Evolutionary conservation across 2,888 invertebrate species (phyloP).

Genomic region (Ptilodon capucinus): DNA sequence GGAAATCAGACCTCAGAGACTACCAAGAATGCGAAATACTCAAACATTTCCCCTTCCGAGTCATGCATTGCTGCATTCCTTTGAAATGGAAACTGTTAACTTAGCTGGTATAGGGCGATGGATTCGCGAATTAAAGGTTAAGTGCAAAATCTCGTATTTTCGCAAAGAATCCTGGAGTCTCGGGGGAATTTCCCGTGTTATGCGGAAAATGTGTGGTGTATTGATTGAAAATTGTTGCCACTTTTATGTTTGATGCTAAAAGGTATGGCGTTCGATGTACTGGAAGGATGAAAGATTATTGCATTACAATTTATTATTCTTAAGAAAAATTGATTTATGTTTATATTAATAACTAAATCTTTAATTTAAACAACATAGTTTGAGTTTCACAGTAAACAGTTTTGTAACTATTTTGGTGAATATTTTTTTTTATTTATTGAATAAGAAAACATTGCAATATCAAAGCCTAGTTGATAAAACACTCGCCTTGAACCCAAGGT

Average conservation of each 20-base stretch:
- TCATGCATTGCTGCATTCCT: neutral
- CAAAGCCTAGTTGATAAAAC: no score
- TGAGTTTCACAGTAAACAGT: no score
- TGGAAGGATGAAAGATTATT: no score
- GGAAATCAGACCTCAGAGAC: conserved; percentile 26
- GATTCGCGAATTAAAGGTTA: conserved; percentile 6
- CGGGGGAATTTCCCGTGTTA: conserved; percentile 36
- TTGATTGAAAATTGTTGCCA: conserved; percentile 46
- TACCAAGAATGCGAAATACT: conserved; percentile 16
- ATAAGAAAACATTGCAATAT: no score
- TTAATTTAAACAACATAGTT: no score
- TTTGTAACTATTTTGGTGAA: no score
- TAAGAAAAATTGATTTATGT: no score
- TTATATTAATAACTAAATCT: no score
- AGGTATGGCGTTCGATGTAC: conserved; percentile 17
- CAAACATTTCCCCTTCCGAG: neutral
- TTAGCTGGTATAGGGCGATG: conserved; percentile 15
- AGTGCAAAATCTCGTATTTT: conserved; percentile 11
- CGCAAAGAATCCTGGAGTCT: conserved; percentile 8
- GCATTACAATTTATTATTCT: no score
- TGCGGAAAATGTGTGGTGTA: conserved; percentile 46
- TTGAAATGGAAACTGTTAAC: neutral
- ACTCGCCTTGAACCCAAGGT: no score
- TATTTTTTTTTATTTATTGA: no score
- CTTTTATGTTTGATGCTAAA: conserved; percentile 32